Base-by-base conservation (phyloP, 1,140 invertebrate species). In the Hycleus phaleratus region DNA sequence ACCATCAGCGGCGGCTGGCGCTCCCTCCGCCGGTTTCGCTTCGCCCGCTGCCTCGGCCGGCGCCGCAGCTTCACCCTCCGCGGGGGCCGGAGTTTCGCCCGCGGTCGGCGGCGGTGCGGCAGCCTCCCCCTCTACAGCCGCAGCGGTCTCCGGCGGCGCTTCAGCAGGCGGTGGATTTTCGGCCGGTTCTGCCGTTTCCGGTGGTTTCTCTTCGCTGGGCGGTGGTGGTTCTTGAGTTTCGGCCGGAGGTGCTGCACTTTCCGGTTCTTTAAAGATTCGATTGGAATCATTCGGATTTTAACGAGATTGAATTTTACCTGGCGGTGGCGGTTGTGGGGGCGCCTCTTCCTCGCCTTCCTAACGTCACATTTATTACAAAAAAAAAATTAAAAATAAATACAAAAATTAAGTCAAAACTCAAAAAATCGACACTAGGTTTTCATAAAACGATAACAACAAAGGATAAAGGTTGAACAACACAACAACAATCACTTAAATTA, bases 11-110 rank as follows among this genome's bases (percentile, higher is more conserved):
- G 57, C 7, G 1, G 49, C 50, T 6, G 68, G 58, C 42, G 38
- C 51, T 9, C 24, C 24, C 32, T 45, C 43, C 8, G 26, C 43
- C 38, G 48, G 25, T 38, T 8, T 12, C 46, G 54, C 45, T 18
- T 18, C 18, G 1, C 18, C 1, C 39, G 66, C 62, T 24, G 71
- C 57, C 43, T 64, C 64, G 26, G 62, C 64, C 56, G 60, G 71
- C 66, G 70, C 57, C 58, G 71, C 74, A 51, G 69, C 65, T 67
- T 60, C 62, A 69, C 72, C 62, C 49, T 66, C 63, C 38, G 63
- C 56, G 4, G 64, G 52, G 25, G 62, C 60, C 59, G 73, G 77
- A 50, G 71, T 71, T 58, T 71, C 73, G 70, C 72, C 76, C 60
- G 78, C 75, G 12, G 69, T 68, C 11, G 74, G 68, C 25, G 72